Evolutionary conservation across 2,888 invertebrate species (phyloP), one percentile per base, ranked within the genome.

Genomic region (Smittia sp.): DNA sequence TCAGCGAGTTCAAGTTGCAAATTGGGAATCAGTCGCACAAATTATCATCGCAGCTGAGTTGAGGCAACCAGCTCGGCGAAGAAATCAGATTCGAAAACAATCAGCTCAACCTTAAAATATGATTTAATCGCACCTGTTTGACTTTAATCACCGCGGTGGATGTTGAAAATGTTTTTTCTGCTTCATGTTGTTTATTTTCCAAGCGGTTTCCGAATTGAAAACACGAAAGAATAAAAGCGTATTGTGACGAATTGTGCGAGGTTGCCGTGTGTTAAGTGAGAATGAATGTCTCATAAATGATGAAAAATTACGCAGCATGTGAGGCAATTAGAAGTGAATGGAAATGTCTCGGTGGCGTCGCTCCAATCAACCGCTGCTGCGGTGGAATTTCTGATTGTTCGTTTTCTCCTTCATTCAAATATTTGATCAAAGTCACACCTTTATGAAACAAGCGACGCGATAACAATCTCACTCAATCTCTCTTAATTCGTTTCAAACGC

Each of bases 91-190:
- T 32, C 32, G 9, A 32, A 32, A 32, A 32, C 32, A 32, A 52
- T 15, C 52, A 52, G 13, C 38, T 39, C 66, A 39, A 66, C 39
- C 9, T 9, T 41, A 22, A 68, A 68, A 39, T 68, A 68, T 46
- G 68, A 68, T 41, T 68, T 68, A 68, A 68, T 68, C 69, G 69
- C 69, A 69, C 69, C 69, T 69, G 69, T 54, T 69, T 39, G 25
- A 69, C 69, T 25, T 54, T 69, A 52, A 69, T 58, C 58, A 58
- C 18, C 58, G n/a, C 18, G 22, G 18, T 58, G 6, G 58, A 58
- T 18, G 58, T 58, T n/a, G 11, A 39, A 52, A 52, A 52, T n/a
- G 15, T 58, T 58, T 58, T 2, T 18, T 18, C 22, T 58, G 52
- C 15, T 15, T 52, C 13, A 52, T 52, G 58, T 18, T n/a, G 58